Evolutionary conservation across 2,797 vertebrate genomes (phyloP).

Genomic region (Xyrichtys novacula): DNA sequence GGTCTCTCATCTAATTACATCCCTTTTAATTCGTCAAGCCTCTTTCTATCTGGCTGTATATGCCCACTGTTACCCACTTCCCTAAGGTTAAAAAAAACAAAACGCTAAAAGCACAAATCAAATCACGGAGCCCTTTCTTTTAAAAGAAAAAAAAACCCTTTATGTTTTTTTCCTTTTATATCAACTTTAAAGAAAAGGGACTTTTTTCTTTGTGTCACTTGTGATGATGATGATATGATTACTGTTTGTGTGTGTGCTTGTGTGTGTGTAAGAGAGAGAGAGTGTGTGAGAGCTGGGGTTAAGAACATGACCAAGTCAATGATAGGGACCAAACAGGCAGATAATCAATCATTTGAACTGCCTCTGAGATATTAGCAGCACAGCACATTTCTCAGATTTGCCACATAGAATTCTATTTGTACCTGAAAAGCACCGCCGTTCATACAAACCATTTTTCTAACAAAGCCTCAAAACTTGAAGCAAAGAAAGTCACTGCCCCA

Average conservation of each 20-base stretch:
- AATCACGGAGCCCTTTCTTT: constrained; percentile 37
- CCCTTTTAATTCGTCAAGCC: constrained; percentile 41
- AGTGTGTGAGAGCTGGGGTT: constrained; percentile 29
- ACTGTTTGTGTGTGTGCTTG: constrained; percentile 21
- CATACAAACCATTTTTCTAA: neutral
- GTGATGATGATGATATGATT: constrained; percentile 38
- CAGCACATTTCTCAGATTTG: constrained; percentile 25
- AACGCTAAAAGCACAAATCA: constrained; percentile 69
- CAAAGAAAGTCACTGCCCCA: constrained; percentile 42
- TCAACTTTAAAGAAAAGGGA: constrained; percentile 54
- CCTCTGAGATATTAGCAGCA: constrained; percentile 47
- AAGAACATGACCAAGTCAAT: constrained; percentile 57
- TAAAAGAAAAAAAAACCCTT: no score
- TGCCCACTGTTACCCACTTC: constrained; percentile 42
- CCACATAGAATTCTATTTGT: constrained; percentile 9
- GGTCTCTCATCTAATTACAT: constrained; percentile 44
- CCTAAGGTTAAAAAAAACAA: constrained; percentile 55
- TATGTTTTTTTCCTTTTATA: constrained; percentile 25
- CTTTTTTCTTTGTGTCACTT: constrained; percentile 51
- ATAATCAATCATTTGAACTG: constrained; percentile 67
- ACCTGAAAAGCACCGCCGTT: neutral
- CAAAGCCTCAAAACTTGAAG: constrained; percentile 32
- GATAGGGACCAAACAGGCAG: constrained; percentile 77
- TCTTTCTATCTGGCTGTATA: constrained; percentile 37
- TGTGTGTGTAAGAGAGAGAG: constrained; percentile 20